Percentiles rank a stretch among this genome's conserved stretches.
Conservation (phyloP, 2,113 vertebrate genomes). For the Passer montanus region DNA sequence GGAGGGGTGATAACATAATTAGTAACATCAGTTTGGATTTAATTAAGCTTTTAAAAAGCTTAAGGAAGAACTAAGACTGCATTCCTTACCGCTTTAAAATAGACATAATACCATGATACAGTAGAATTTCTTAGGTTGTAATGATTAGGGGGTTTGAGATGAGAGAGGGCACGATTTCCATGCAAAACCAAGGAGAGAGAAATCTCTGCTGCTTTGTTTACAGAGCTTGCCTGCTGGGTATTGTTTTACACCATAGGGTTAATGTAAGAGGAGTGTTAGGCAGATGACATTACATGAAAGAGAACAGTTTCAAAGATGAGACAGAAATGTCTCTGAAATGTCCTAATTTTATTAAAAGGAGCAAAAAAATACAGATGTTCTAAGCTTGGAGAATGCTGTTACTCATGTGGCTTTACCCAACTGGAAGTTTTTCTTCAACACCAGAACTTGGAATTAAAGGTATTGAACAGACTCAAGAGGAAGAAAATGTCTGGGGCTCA, state of each 20-base stretch:
- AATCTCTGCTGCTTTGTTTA: background rate
- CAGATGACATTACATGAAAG: background rate
- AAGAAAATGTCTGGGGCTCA: background rate
- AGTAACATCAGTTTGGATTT: background rate
- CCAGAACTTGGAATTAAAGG: background rate
- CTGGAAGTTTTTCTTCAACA: background rate
- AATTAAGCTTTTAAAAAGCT: background rate
- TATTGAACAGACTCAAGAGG: background rate
- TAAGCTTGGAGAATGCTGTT: background rate
- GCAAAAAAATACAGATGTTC: background rate
- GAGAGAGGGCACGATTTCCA: background rate
- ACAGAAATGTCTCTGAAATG: background rate
- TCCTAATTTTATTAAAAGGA: background rate
- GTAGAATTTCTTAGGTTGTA: background rate
- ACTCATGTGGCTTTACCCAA: background rate
- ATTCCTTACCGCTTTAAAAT: background rate
- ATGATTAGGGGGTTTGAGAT: background rate
- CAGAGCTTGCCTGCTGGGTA: background rate
- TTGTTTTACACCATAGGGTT: background rate
- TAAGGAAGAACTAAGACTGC: background rate
- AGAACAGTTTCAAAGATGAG: background rate
- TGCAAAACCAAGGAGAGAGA: background rate
- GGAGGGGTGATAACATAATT: background rate
- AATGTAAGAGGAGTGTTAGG: background rate
- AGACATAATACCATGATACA: background rate